These are phyloP conservation scores for Phrynocephalus versicolor DNA, from an alignment of 2,113 vertebrate species.

Conservation along the genomic window DNA sequence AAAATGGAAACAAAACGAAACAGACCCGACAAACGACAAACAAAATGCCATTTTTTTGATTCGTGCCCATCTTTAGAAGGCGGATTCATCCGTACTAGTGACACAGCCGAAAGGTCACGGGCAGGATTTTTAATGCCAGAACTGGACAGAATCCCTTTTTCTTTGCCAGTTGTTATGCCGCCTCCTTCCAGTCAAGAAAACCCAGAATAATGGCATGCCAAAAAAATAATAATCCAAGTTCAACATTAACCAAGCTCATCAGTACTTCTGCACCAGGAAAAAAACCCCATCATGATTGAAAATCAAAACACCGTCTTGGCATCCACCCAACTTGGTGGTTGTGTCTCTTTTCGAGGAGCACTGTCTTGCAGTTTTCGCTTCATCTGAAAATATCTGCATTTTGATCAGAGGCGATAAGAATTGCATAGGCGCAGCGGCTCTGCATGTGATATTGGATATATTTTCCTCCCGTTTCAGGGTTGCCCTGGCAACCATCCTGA, in stretches of 20 bases:
- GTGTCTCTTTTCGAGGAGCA: background rate
- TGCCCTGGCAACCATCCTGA: slow-evolving; percentile 61
- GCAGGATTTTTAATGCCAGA: slow-evolving; percentile 37
- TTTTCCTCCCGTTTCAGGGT: slow-evolving; percentile 15
- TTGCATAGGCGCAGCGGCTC: slow-evolving; percentile 23
- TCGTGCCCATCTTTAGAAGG: no score
- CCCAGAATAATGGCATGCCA: accelerated
- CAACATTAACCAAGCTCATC: accelerated
- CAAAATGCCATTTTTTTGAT: no score
- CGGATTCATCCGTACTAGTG: slow-evolving; percentile 49
- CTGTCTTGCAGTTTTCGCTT: background rate
- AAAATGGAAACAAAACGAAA: no score
- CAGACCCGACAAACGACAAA: no score
- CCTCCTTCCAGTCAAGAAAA: background rate
- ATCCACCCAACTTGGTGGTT: slow-evolving; percentile 5
- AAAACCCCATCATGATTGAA: background rate
- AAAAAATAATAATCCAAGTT: background rate
- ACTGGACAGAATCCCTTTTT: background rate
- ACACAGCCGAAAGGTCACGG: slow-evolving; percentile 40
- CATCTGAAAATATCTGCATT: slow-evolving; percentile 38
- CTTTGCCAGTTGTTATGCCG: background rate
- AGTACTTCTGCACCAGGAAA: background rate
- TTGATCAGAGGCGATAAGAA: background rate
- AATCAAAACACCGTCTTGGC: accelerated
- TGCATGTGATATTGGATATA: slow-evolving; percentile 28